Evolutionary conservation across 2,888 invertebrate genomes (phyloP).

Genomic region (Coremacera marginata): DNA sequence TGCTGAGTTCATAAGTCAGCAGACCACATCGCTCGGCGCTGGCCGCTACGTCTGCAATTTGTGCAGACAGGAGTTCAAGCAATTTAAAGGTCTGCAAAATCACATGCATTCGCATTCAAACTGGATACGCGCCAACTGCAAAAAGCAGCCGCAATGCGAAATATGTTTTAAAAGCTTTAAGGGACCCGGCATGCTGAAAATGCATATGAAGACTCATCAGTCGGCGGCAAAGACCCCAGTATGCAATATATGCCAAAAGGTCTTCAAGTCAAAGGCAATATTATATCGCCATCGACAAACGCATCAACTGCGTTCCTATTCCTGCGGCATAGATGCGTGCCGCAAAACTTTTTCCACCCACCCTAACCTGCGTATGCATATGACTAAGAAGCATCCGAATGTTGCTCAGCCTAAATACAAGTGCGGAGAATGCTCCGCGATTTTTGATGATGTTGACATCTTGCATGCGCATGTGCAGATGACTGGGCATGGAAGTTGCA

Average conservation of each 20-base stretch:
- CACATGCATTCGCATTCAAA: conserved; percentile 76
- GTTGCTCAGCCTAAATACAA: conserved; percentile 65
- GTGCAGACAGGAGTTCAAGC: conserved; percentile 76
- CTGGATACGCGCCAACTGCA: conserved; percentile 77
- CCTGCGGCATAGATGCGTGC: conserved; percentile 68
- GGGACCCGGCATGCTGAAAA: conserved; percentile 77
- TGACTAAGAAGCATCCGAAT: conserved; percentile 65
- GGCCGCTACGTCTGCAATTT: conserved; percentile 75
- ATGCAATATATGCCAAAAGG: conserved; percentile 74
- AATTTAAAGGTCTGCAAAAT: conserved; percentile 74
- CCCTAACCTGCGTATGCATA: conserved; percentile 63
- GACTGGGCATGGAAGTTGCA: conserved; percentile 60
- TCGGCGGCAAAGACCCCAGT: conserved; percentile 74
- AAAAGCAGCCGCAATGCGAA: conserved; percentile 75
- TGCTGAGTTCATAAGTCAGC: conserved; percentile 69
- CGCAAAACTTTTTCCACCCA: conserved; percentile 66
- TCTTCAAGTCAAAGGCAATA: conserved; percentile 74
- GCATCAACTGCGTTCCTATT: conserved; percentile 71
- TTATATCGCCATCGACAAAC: conserved; percentile 75
- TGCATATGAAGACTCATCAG: conserved; percentile 77
- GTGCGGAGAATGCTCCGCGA: conserved; percentile 73
- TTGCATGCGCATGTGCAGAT: conserved; percentile 70
- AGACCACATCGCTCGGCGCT: conserved; percentile 72
- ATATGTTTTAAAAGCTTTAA: conserved; percentile 75
- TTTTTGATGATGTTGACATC: conserved; percentile 73